Evolutionary conservation across 2,113 vertebrate species (phyloP).

Genomic region (Pongo pygmaeus): DNA sequence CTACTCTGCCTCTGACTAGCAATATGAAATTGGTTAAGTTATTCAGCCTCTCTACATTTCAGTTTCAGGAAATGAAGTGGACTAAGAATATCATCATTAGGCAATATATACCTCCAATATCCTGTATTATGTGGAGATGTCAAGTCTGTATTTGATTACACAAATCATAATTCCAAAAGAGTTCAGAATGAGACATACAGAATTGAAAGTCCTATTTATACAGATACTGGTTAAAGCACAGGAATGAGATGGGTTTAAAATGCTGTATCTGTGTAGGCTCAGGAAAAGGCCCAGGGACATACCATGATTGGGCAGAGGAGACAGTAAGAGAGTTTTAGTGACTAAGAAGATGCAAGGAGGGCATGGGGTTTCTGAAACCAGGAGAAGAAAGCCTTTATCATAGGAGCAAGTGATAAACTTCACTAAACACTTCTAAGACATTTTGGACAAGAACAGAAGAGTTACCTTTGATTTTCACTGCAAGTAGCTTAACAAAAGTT

Average conservation of each 20-base stretch:
- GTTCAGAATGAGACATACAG: not conserved
- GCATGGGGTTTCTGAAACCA: not conserved
- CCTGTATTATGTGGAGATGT: not conserved
- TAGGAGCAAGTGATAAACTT: not conserved
- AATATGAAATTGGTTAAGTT: not conserved
- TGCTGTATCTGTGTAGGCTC: not conserved
- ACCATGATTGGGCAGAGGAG: no score
- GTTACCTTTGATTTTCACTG: not conserved
- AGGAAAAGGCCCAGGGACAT: not conserved
- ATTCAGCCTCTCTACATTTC: not conserved
- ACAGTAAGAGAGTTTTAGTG: fast-evolving
- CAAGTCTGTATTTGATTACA: not conserved
- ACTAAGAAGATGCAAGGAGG: not conserved
- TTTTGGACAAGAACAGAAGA: not conserved
- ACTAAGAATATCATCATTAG: not conserved
- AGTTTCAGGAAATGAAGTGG: not conserved
- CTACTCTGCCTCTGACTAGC: not conserved
- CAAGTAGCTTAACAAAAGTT: not conserved
- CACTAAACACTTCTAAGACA: not conserved
- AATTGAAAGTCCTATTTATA: not conserved
- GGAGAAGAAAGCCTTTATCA: not conserved
- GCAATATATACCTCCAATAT: not conserved
- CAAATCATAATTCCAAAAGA: not conserved
- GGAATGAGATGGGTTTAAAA: not conserved
- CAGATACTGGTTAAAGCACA: not conserved